Conservation (phyloP, 2,113 vertebrate species). For the Leptodactylus fuscus region DNA sequence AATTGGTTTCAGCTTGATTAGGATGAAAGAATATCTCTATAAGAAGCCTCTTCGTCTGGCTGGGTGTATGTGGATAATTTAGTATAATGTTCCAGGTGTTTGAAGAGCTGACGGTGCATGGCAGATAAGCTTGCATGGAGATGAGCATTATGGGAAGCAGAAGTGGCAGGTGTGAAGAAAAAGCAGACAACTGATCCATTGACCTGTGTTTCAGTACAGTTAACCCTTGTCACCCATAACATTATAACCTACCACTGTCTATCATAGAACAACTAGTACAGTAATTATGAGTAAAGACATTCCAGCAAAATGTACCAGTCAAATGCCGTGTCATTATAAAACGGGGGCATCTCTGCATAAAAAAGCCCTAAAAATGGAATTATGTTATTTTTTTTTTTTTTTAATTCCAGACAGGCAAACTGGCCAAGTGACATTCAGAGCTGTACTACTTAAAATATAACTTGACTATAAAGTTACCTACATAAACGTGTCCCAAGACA, state of each 20-base stretch:
- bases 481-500: too few species aligned
- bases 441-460: too few species aligned
- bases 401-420: too few species aligned
- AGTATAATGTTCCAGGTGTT: conserved; percentile 62
- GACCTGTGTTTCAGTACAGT: conserved; percentile 23
- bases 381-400: not conserved
- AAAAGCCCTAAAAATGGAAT: not conserved
- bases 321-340: not conserved
- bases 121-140: conserved; percentile 57
- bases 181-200: conserved; percentile 36
- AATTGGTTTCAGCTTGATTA: conserved; percentile 60
- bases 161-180: conserved; percentile 53
- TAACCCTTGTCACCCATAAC: conserved; percentile 21
- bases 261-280: not conserved
- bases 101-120: conserved; percentile 60
- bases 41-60: conserved; percentile 59
- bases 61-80: conserved; percentile 60
- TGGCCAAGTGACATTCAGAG: too few species aligned
- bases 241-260: not conserved
- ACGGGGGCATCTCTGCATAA: not conserved
- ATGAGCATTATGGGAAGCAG: conserved; percentile 57
- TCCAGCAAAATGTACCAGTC: not conserved
- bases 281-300: not conserved
- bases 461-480: too few species aligned
- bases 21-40: conserved; percentile 60